These are phyloP conservation scores for Pterocles burchelli DNA, from an alignment of 2,113 vertebrate genomes.

Conservation along the genomic window DNA sequence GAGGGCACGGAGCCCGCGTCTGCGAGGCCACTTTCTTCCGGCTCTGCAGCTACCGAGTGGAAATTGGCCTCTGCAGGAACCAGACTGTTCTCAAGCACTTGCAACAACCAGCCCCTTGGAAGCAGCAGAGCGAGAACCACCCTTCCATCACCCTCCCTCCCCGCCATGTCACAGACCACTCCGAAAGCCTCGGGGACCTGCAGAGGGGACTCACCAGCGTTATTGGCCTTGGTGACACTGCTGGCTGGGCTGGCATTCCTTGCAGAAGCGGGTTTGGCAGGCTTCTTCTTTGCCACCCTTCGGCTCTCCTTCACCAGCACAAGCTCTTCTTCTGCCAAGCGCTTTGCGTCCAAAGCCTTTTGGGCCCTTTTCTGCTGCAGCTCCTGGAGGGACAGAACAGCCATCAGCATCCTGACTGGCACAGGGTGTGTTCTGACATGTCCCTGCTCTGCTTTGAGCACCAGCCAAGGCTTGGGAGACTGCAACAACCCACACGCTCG, in stretches of 20 bases:
- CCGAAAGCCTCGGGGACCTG: fast-evolving
- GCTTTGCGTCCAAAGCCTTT: conserved; percentile 61
- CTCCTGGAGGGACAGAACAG: conserved; percentile 72
- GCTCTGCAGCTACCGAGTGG: conserved; percentile 2
- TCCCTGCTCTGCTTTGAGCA: fast-evolving
- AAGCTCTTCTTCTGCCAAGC: conserved; percentile 60
- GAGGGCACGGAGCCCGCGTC: background rate
- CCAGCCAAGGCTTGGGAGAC: no score
- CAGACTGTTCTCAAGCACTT: background rate
- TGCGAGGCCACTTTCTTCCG: background rate
- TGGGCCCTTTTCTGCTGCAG: conserved; percentile 88
- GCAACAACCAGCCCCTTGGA: background rate
- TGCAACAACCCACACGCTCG: background rate
- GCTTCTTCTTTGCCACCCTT: conserved; percentile 64
- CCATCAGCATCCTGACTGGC: background rate
- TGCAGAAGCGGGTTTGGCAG: conserved; percentile 25
- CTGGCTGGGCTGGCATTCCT: background rate
- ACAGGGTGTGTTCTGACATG: background rate
- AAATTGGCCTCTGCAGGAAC: conserved; percentile 70
- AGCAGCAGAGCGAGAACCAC: background rate
- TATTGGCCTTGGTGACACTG: conserved; percentile 79
- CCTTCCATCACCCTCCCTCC: background rate
- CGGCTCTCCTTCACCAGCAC: conserved; percentile 53
- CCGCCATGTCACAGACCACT: background rate
- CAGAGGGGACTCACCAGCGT: conserved; percentile 72